Conservation (phyloP, 1,140 invertebrate genomes). For the Epicauta chinensis region DNA sequence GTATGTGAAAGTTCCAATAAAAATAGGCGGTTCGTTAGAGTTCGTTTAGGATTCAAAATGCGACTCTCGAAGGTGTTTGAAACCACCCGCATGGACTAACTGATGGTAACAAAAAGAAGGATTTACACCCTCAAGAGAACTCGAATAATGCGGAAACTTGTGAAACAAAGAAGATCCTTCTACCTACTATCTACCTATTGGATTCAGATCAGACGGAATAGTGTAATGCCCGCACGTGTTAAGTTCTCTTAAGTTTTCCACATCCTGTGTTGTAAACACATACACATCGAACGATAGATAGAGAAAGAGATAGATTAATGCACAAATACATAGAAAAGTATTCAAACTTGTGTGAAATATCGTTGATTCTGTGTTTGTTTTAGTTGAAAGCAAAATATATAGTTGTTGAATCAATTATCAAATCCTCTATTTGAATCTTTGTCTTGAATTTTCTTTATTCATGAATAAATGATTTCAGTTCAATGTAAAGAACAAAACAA, state of each 20-base stretch:
- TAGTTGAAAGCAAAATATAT: too few relatives aligned
- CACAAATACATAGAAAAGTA: too few relatives aligned
- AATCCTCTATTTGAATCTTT: too few relatives aligned
- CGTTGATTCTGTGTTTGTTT: too few relatives aligned
- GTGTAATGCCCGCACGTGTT: conserved; percentile 29
- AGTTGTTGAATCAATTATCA: too few relatives aligned
- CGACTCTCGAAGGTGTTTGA: conserved; percentile 9
- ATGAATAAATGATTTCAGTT: too few relatives aligned
- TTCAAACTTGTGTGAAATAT: too few relatives aligned
- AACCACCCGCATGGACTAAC: conserved; percentile 16
- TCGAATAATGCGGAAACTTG: conserved; percentile 28
- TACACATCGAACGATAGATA: too few relatives aligned
- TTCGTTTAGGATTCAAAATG: conserved; percentile 11
- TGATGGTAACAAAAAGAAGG: conserved; percentile 32
- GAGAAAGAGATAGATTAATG: too few relatives aligned
- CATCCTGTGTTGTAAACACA: conserved; percentile 13
- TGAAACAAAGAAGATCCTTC: conserved; percentile 29
- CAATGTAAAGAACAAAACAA: too few relatives aligned
- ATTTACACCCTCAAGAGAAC: conserved; percentile 30
- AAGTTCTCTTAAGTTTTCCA: conserved; percentile 27
- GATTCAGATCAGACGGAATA: conserved; percentile 32
- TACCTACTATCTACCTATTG: conserved; percentile 26
- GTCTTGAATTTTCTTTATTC: too few relatives aligned
- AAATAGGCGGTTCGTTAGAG: conserved; percentile 18
- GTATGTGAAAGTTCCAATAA: not conserved